Evolutionary conservation across 2,797 vertebrate species (phyloP).

Genomic region (Chelon auratus): DNA sequence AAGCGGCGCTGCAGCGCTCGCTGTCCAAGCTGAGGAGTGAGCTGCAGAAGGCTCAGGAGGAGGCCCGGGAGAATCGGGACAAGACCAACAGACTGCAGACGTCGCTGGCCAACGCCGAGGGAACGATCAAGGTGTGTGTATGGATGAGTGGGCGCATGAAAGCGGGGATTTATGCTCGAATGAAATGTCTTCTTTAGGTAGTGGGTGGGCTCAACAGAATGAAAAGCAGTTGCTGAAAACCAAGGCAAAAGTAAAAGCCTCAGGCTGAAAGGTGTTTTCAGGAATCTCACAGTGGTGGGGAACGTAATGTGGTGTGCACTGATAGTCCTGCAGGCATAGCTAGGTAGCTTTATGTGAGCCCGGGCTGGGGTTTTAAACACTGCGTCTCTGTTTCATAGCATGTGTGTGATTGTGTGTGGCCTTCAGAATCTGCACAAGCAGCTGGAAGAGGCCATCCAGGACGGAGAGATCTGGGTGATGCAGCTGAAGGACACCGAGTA

Average conservation of each 20-base stretch:
- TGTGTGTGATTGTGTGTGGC: background rate
- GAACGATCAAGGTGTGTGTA: slow-evolving; percentile 89
- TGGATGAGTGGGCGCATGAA: too few species aligned
- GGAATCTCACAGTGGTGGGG: slow-evolving; percentile 23
- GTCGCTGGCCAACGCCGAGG: slow-evolving; percentile 91
- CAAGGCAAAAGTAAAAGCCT: slow-evolving; percentile 47
- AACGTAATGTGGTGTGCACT: slow-evolving; percentile 50
- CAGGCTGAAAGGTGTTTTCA: slow-evolving; percentile 34
- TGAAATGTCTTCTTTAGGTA: too few species aligned
- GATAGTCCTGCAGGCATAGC: slow-evolving; percentile 39
- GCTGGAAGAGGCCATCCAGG: slow-evolving; percentile 95
- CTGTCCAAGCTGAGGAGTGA: slow-evolving; percentile 94
- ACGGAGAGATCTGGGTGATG: slow-evolving; percentile 93
- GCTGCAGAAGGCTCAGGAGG: slow-evolving; percentile 95
- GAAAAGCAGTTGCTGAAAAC: slow-evolving; percentile 40
- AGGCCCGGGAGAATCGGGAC: slow-evolving; percentile 91
- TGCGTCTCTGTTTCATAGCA: too few species aligned
- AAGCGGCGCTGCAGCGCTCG: slow-evolving; percentile 91
- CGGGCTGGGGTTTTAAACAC: background rate
- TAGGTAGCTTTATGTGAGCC: slow-evolving; percentile 9
- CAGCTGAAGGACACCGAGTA: slow-evolving; percentile 97
- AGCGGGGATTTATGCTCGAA: too few species aligned
- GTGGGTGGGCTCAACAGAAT: slow-evolving; percentile 41
- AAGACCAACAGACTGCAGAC: slow-evolving; percentile 94
- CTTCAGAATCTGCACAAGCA: slow-evolving; percentile 95